Base-by-base conservation (phyloP, 2,113 vertebrate species). In the Siniperca chuatsi region DNA sequence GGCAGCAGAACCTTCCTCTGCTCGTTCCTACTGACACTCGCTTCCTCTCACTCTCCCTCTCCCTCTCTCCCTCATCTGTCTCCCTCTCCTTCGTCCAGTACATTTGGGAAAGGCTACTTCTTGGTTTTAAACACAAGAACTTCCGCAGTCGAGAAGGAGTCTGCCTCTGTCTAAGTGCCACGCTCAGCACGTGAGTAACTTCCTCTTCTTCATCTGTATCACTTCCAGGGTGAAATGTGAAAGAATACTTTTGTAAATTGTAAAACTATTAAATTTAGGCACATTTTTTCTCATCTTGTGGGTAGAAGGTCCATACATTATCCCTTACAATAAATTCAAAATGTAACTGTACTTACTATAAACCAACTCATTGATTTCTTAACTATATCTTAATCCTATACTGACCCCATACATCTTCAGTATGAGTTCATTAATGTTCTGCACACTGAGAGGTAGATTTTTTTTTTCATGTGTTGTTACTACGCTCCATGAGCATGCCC, bases 71-170 rank as follows among this genome's bases (percentile, higher is more conserved):
- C 35, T n/a, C n/a, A n/a, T 79, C 21, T 65, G 42, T 68, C 52
- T 62, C 23, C 20, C 42, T 67, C 25, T 74, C 50, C 10, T 65
- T 29, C 23, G 7, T 79, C 76, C 93, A 99, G 98, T 97, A 96
- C 75, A 86, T 99, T 91, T 99, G 97, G 98, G 98, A 99, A 91
- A 97, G 96, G 79, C 94, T 99, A 92, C 92, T 96, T 90, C 92
- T 94, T 90, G 97, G 96, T 82, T 99, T 99, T 92, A 99, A 99
- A 94, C 98, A 99, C 95, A 99, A 98, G 96, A 99, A 99, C 95
- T 98, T 97, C 96, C 97, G 97, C 91, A 97, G 96, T 91, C 96
- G 98, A 94, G 98, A 99, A 95, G 97, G 97, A 90, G 87, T 98
- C 80, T 99, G 98, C 93, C 93, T 98, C 65, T 98, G 97, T 95